Evolutionary conservation across 1,140 invertebrate species (phyloP), one percentile per base, ranked within the genome.

Genomic region (Spodoptera litura): DNA sequence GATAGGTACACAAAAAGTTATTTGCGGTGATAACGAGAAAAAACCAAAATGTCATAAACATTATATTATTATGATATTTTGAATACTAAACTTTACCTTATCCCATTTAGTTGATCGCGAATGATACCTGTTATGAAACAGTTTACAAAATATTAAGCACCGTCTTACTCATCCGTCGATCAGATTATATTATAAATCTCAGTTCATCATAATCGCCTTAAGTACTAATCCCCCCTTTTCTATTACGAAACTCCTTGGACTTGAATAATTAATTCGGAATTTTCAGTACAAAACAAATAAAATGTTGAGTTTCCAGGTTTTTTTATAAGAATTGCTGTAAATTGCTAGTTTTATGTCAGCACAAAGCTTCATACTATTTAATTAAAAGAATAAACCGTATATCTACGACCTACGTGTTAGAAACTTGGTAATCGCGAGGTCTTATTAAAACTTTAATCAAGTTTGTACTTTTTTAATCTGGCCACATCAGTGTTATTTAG

Each of bases 61-160:
- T 20, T 20, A 20, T 20, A 20, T 20, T 20, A 20, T 20, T 20
- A 20, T 20, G 55, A 25, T 59, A 59, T 59, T 59, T 59, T 59
- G 15, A 35, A 31, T 35, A 35, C 58, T 13, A 62, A 62, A n/a
- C 20, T 9, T 72, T 58, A 8, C 13, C 10, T 38, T 38, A 38
- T 20, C 31, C n/a, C 6, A 38, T 72, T 72, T 15, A 56, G 10
- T 56, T 15, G 0, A 2, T 12, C 55, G 8, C 10, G 9, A 38
- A 53, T 2, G 31, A 49, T 51, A 59, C 25, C 71, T 59, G 35
- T 49, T 49, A 75, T 12, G 55, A 76, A 76, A 56, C 44, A 51
- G 20, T 66, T 76, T 76, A 76, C 61, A 76, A 76, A 44, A 76
- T 55, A 66, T 76, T 76, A 76, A 76, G 74, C 15, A 66, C 61